phyloP scores from a whole-genome alignment of 2,888 invertebrate species.

The Gastracanthus pulcherrimus region DNA sequence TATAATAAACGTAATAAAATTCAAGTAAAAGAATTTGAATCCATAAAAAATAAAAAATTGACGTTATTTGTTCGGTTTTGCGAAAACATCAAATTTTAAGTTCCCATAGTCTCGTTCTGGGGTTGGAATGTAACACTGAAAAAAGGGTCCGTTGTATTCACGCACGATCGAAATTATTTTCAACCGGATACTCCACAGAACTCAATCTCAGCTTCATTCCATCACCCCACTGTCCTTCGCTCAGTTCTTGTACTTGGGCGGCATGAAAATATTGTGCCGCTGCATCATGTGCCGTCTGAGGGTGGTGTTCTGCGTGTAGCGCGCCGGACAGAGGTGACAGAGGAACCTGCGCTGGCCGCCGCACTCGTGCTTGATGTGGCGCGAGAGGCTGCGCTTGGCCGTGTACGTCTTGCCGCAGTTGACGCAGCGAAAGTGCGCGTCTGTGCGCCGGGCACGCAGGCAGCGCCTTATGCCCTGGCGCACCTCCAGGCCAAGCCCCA shows the following conservation, averaged over 20 bases:
- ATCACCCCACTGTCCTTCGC: background rate
- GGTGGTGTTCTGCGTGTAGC: slow-evolving; percentile 85
- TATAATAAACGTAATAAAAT: too few relatives aligned
- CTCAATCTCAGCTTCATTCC: background rate
- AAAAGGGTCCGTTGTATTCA: too few relatives aligned
- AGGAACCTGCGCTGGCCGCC: slow-evolving; percentile 83
- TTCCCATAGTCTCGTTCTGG: too few relatives aligned
- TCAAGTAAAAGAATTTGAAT: too few relatives aligned
- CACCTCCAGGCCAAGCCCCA: background rate
- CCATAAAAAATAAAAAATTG: too few relatives aligned
- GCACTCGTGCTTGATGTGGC: slow-evolving; percentile 86
- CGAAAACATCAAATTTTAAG: too few relatives aligned
- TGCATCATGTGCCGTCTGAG: slow-evolving; percentile 65
- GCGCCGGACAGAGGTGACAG: slow-evolving; percentile 83
- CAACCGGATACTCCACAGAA: background rate
- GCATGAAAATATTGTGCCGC: slow-evolving; percentile 64
- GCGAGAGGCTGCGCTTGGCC: slow-evolving; percentile 70
- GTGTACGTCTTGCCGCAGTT: slow-evolving; percentile 64
- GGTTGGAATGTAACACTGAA: too few relatives aligned
- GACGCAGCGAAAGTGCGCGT: background rate
- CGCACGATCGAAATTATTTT: too few relatives aligned
- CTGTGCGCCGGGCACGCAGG: background rate
- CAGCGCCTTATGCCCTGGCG: background rate
- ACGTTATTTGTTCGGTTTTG: too few relatives aligned
- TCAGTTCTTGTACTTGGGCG: slow-evolving; percentile 33